Evolutionary conservation across 2,113 vertebrate genomes (phyloP), one percentile per base, ranked within the genome.

Genomic region (Myxocyprinus asiaticus): DNA sequence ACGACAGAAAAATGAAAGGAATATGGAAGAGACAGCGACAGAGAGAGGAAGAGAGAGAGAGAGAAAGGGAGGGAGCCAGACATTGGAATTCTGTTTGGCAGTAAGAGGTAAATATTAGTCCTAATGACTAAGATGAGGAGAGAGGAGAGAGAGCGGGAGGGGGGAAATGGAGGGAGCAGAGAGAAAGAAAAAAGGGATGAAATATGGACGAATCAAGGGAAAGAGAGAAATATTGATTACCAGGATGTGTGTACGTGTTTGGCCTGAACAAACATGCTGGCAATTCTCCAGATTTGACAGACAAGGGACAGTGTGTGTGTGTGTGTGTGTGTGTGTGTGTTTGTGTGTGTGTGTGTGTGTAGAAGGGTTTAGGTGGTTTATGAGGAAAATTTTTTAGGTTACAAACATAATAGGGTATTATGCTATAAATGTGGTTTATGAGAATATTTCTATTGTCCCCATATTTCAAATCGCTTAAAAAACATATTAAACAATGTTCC

Each of bases 171-270:
- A 66, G 47, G 74, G 22, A 33, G 22, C 22, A 33, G 22, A 33
- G 22, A 33, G 61, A 73, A 67, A 81, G 74, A 51, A 78, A 65
- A 84, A 77, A 81, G 84, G 85, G 80, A 6, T 83, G 79, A 86
- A 90, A 91, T 89, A 88, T 89, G 88, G 88, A 61, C 63, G 79
- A 80, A 87, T 84, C 87, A 86, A 85, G 89, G 88, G 86, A 89
- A 88, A 65, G 88, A 80, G 67, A 87, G 71, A 87, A 88, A 85
- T 88, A 91, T 91, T 90, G 92, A 93, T 93, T 85, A 88, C 82
- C 68, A 58, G 80, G 81, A 84, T 86, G 87, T 82, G 86, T 81
- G 78, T 88, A 91, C 89, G 88, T 93, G 91, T 91, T 87, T 81
- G 84, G 89, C 85, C 85, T 92, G 88, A 87, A 90, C 86, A 92